Evolutionary conservation across 2,888 invertebrate genomes (phyloP), one percentile per base, ranked within the genome.

Genomic region (Ptychoptera contaminata): DNA sequence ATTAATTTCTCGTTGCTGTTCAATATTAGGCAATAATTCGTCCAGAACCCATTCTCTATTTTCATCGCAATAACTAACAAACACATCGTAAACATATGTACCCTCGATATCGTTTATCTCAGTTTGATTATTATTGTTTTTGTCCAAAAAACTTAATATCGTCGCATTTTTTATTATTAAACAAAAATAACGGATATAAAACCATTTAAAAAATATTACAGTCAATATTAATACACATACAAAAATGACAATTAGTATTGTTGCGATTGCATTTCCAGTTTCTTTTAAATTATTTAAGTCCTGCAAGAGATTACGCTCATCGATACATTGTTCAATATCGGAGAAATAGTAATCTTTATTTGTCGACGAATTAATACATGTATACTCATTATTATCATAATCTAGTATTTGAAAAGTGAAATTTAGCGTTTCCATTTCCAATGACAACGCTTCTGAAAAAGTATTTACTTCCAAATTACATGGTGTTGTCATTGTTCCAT

Each of bases 1-100:
- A 40, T 72, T 74, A 50, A 77, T 63, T 50, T 69, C 70, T 43
- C 68, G 69, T 5, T 71, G 66, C 0, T 59, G 62, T 57, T 81
- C 81, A 8, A 81, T 62, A 41, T 75, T 72, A 0, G 78, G 76
- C 11, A 80, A 56, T 1, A 81, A 62, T 9, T 76, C 65, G 16
- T 77, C 71, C 40, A 76, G 55, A 2, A 81, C 74, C 78, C 80
- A 81, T 0, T 65, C 58, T 0, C 76, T 61, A 53, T 82, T 79
- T 36, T 71, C 70, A 40, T 77, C 73, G 54, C 76, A 76, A 51
- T 80, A 81, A 1, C 79, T 78, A 1, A 82, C 74, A 53, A 82
- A 82, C 0, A 79, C 74, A 48, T 81, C 80, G 53, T 77, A 82
- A 14, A 70, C 62, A 50, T 47, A 54, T 8, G 40, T 16, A 58